phyloP scores from a whole-genome alignment of 2,888 invertebrate species.

The Plagodis pulveraria region DNA sequence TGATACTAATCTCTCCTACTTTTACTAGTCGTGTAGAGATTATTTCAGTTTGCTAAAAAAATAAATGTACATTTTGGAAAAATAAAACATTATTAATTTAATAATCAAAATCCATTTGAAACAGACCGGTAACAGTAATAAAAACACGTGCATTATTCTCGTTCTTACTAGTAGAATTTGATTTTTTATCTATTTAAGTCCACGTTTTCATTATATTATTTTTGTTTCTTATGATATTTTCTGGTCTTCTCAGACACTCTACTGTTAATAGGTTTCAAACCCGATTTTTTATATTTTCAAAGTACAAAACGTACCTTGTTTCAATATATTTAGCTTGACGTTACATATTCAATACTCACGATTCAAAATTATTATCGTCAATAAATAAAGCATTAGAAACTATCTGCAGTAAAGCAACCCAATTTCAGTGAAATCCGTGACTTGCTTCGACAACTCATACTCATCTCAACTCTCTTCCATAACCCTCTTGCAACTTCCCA shows the following conservation, averaged over 20 bases:
- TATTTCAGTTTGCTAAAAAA: not conserved
- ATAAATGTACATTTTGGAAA: not conserved
- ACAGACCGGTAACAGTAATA: not conserved
- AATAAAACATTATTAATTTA: not conserved
- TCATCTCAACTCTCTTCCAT: constrained; percentile 34
- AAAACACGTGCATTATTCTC: not conserved
- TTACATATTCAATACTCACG: too few species aligned
- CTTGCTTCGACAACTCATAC: constrained; percentile 37
- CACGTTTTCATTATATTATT: too few species aligned
- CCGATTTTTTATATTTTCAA: too few species aligned
- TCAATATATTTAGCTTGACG: too few species aligned
- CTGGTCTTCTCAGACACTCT: too few species aligned
- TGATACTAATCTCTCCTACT: not conserved
- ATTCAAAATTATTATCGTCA: constrained; percentile 1
- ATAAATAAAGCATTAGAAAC: constrained; percentile 16
- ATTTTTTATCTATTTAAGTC: too few species aligned
- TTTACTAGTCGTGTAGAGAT: not conserved
- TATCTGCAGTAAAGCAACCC: constrained; percentile 25
- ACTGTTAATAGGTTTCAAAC: too few species aligned
- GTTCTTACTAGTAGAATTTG: too few species aligned
- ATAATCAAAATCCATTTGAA: not conserved
- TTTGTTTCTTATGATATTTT: too few species aligned
- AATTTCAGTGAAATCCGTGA: constrained; percentile 33
- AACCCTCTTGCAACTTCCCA: constrained; percentile 55
- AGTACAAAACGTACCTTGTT: too few species aligned